Base-by-base conservation (phyloP, 1,140 invertebrate genomes). In the Alviniconcha marisindica region DNA sequence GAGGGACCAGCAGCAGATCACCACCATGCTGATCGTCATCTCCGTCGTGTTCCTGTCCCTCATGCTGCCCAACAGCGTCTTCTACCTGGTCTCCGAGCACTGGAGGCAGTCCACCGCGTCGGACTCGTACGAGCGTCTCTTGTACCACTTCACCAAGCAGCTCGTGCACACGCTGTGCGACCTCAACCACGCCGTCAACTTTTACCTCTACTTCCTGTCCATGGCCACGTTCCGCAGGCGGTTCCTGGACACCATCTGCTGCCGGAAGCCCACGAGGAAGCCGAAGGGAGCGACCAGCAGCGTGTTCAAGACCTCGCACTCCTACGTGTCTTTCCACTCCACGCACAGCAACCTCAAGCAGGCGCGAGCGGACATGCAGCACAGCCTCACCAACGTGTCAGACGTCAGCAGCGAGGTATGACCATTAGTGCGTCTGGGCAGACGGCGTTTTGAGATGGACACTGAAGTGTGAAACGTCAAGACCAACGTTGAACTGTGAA, bases 201-300 rank as follows among this genome's bases (percentile, higher is more conserved):
- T 91, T 80, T 91, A 89, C 73, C 71, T 91, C 24, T 91, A 91
- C 73, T 91, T 89, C 81, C 82, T 91, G 4, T 90, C 82, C 63
- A 83, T 83, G 79, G 74, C 78, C n/a, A 81, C 77, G 60, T 86
- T 86, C 74, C 77, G 85, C 15, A 38, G 82, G 3, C 85, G 85
- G 5, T 86, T 86, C 82, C 40, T 83, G 33, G 82, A 84, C 79
- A 56, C 85, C 28, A 81, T 86, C n/a, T 69, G 56, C 15, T 86
- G 85, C 56, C 33, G 85, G 56, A 76, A 66, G 38, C 44, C 74
- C 3, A 48, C 31, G 5, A 31, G 60, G 4, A 63, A 73, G 7
- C 81, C 69, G 18, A 63, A 77, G 40, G 60, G 42, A 0, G 33
- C 81, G 21, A 71, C 31, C 60, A 79, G 81, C 76, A 85, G 81